Evolutionary conservation across 2,113 vertebrate species (phyloP).

Genomic region (Apodemus sylvaticus): DNA sequence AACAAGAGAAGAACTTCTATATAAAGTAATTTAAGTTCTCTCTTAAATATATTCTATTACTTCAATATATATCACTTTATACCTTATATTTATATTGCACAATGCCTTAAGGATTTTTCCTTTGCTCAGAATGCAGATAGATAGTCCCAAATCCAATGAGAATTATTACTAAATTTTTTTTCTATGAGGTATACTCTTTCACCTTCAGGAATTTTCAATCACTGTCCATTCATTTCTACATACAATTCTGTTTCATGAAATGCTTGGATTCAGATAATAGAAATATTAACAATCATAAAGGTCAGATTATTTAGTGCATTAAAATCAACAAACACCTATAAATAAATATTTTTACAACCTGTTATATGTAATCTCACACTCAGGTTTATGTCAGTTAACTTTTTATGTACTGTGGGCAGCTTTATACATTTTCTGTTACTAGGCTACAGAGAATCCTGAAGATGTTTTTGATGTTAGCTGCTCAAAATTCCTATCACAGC

Average conservation of each 20-base stretch:
- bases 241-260: slow-evolving; percentile 37
- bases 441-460: background rate
- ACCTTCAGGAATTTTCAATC: slow-evolving; percentile 54
- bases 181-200: background rate
- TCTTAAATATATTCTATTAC: slow-evolving; percentile 52
- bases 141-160: slow-evolving; percentile 69
- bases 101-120: slow-evolving; percentile 48
- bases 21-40: slow-evolving; percentile 54
- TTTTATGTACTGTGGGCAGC: background rate
- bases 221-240: slow-evolving; percentile 39
- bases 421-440: slow-evolving; percentile 34
- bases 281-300: slow-evolving; percentile 3
- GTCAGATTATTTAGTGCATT: slow-evolving; percentile 31
- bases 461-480: background rate
- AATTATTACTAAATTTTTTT: slow-evolving; percentile 33
- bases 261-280: slow-evolving; percentile 23
- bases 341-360: background rate
- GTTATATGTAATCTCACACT: background rate
- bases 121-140: slow-evolving; percentile 18
- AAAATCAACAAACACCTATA: background rate
- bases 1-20: slow-evolving; percentile 58
- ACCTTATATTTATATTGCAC: slow-evolving; percentile 62
- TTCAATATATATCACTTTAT: slow-evolving; percentile 41
- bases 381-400: background rate
- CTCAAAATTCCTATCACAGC: slow-evolving; percentile 32